These are phyloP conservation scores for Phylloscopus whistleri DNA, from an alignment of 2,113 vertebrate species.

Conservation along the genomic window DNA sequence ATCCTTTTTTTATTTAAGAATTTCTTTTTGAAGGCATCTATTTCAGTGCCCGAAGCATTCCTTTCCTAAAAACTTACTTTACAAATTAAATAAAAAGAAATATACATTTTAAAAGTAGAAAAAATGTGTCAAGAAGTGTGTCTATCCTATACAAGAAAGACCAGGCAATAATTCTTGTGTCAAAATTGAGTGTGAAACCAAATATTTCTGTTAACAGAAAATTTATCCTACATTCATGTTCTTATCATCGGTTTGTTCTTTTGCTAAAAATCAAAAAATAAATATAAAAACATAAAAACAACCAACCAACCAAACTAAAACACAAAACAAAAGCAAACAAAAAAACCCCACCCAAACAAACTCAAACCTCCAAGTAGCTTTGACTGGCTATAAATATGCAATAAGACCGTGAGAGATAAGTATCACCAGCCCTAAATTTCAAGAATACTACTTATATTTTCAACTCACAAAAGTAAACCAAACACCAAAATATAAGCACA, in stretches of 20 bases:
- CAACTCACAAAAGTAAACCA: neutral
- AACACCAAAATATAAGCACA: neutral
- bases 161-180: neutral
- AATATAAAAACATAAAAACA: too few relatives aligned
- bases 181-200: neutral
- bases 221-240: neutral
- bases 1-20: neutral
- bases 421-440: neutral
- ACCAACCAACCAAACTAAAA: too few relatives aligned
- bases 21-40: neutral
- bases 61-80: neutral
- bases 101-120: neutral
- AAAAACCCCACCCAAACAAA: neutral
- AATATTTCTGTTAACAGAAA: neutral
- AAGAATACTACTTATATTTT: neutral
- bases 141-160: neutral
- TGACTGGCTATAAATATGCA: neutral
- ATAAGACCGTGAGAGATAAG: neutral
- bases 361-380: neutral
- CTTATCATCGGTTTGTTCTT: neutral
- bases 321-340: too few relatives aligned
- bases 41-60: neutral
- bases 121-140: neutral
- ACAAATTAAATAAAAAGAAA: neutral
- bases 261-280: neutral